These are phyloP conservation scores for Atopsyche davidsoni DNA, from an alignment of 1,140 invertebrate genomes.

Conservation along the genomic window DNA sequence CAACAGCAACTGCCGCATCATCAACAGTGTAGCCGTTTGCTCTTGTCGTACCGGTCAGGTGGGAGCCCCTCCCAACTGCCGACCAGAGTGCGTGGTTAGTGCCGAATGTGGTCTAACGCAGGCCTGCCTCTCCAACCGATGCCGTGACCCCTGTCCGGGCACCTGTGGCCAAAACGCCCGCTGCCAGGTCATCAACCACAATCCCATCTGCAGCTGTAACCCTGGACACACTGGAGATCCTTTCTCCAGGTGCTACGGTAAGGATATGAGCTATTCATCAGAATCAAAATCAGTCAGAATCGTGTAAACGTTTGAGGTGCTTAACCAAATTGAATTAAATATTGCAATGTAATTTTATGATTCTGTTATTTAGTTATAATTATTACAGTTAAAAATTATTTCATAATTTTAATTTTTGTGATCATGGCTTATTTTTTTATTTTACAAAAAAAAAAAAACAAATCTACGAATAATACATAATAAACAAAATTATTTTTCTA, in stretches of 20 bases:
- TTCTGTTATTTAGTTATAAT: no score
- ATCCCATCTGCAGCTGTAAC: slow-evolving; percentile 50
- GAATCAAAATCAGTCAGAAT: no score
- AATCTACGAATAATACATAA: no score
- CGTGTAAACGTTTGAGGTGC: no score
- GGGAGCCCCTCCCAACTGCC: slow-evolving; percentile 46
- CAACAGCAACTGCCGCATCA: slow-evolving; percentile 62
- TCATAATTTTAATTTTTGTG: no score
- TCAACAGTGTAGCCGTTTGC: slow-evolving; percentile 62
- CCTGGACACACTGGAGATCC: slow-evolving; percentile 53
- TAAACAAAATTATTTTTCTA: no score
- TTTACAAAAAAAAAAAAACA: no score
- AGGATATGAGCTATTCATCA: no score
- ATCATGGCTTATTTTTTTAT: no score
- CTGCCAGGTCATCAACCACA: slow-evolving; percentile 52
- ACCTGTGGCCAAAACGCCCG: slow-evolving; percentile 53
- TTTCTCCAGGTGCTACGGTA: slow-evolving; percentile 48
- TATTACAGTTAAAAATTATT: no score
- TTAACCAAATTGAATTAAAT: no score
- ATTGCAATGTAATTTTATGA: no score
- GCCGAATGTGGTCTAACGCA: slow-evolving; percentile 45
- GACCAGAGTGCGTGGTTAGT: slow-evolving; percentile 51
- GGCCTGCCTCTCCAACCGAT: slow-evolving; percentile 48
- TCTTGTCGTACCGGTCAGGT: slow-evolving; percentile 51
- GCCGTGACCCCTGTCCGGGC: slow-evolving; percentile 53